Evolutionary conservation across 2,113 vertebrate genomes (phyloP), one percentile per base, ranked within the genome.

Genomic region (Psilopsiagon aymara): DNA sequence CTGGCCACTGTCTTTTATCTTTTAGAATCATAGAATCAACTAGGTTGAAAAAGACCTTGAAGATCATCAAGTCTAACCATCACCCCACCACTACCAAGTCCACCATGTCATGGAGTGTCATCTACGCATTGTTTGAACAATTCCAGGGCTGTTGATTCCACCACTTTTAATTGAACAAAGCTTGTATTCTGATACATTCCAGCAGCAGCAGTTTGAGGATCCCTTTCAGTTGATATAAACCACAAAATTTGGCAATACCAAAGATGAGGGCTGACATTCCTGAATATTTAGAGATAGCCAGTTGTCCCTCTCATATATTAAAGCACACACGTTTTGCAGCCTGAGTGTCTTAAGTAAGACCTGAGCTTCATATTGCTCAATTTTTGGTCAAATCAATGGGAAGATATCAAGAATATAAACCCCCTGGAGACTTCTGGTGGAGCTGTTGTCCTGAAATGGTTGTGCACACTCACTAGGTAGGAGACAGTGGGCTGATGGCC

Each of bases 291-390:
- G 57, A 70, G 17, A 21, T 35, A 10, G 25, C 19, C 16, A 3
- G 0, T 3, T 51, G 59, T 44, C 25, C 28, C n/a, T n/a, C 13
- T n/a, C 39, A 14, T 19, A 1, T 5, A 9, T 21, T n/a, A 25
- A 43, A 24, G 13, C 29, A 18, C 17, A 7, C 3, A 6, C 6
- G 0, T 35, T 51, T 66, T 85, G 49, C 49, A 51, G 49, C 8
- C 24, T 24, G 14, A 5, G 4, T 25, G 59, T 53, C n/a, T 53
- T 41, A 74, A 60, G n/a, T 16, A 41, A 52, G 31, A 57, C 25
- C 17, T 17, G 20, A 39, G 13, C 29, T 68, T 19, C 13, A 13
- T 37, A 41, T n/a, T 49, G n/a, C 53, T 17, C 13, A 33, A 17
- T 18, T 80, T 55, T 76, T 27, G 25, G 20, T 27, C 37, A 53